Percentiles rank a stretch among this genome's conserved stretches.
Evolutionary conservation across 2,888 invertebrate genomes (phyloP).

Genomic region (Dryobotodes eremita): DNA sequence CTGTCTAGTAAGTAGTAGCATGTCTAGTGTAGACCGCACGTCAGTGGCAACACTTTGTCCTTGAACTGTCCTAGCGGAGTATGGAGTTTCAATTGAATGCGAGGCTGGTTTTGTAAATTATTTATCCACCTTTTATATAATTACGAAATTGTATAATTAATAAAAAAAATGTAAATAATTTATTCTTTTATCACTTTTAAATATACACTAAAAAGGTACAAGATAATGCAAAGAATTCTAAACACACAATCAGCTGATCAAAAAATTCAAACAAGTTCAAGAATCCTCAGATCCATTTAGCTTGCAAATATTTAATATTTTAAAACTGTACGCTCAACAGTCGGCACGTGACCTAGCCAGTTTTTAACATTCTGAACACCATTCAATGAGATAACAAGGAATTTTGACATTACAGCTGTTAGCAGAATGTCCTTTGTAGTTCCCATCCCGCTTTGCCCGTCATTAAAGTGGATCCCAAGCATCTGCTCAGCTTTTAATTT

Average conservation of each 20-base stretch:
- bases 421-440: slow-evolving; percentile 69
- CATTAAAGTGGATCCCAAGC: slow-evolving; percentile 64
- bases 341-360: slow-evolving; percentile 38
- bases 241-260: background rate
- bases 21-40: too few species aligned
- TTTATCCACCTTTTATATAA: too few species aligned
- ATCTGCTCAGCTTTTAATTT: slow-evolving; percentile 76
- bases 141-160: too few species aligned
- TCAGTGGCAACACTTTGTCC: too few species aligned
- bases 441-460: slow-evolving; percentile 63
- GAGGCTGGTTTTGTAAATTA: too few species aligned
- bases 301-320: slow-evolving; percentile 17
- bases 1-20: too few species aligned
- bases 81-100: too few species aligned
- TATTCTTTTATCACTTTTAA: background rate
- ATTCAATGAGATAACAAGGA: slow-evolving; percentile 71
- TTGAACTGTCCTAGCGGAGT: too few species aligned
- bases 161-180: background rate
- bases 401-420: slow-evolving; percentile 71
- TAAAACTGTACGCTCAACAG: slow-evolving; percentile 34
- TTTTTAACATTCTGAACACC: slow-evolving; percentile 72
- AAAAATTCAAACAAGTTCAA: background rate
- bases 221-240: background rate
- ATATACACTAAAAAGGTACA: background rate
- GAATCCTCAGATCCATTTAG: background rate